These are phyloP conservation scores for Crepidodera aurea DNA, from an alignment of 2,888 invertebrate species.

Conservation along the genomic window DNA sequence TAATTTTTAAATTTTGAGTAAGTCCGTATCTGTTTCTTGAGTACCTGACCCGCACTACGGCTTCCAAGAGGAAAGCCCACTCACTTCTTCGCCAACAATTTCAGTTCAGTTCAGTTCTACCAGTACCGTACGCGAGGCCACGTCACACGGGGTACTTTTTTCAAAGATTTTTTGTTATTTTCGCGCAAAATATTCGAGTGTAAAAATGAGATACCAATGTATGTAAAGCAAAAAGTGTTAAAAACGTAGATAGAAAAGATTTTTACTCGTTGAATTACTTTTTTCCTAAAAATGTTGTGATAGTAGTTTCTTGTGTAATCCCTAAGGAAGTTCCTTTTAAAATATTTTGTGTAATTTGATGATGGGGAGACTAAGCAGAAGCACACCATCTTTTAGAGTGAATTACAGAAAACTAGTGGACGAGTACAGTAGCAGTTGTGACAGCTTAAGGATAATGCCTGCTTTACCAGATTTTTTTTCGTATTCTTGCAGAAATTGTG, in stretches of 20 bases:
- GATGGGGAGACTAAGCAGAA: conserved; percentile 66
- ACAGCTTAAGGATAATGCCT: conserved; percentile 62
- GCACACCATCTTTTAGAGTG: conserved; percentile 62
- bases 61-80: conserved; percentile 34
- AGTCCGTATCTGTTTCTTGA: conserved; percentile 28
- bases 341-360: conserved; percentile 19
- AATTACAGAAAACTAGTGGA: conserved; percentile 69
- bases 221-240: too few relatives aligned
- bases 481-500: conserved; percentile 69
- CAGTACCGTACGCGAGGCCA: conserved; percentile 11
- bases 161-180: too few relatives aligned
- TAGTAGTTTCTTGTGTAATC: neutral
- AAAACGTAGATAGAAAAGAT: too few relatives aligned
- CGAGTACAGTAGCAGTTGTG: conserved; percentile 61
- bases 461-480: conserved; percentile 67
- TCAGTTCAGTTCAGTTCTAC: conserved; percentile 6
- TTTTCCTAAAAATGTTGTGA: neutral
- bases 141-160: too few relatives aligned
- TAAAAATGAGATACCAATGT: too few relatives aligned
- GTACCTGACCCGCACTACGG: conserved; percentile 46
- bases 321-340: neutral
- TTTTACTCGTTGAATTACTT: too few relatives aligned
- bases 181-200: conserved; percentile 11
- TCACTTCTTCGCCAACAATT: conserved; percentile 19
- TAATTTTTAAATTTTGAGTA: conserved; percentile 10